phyloP scores from a whole-genome alignment of 2,888 invertebrate species.

The Embidobia sp. region DNA sequence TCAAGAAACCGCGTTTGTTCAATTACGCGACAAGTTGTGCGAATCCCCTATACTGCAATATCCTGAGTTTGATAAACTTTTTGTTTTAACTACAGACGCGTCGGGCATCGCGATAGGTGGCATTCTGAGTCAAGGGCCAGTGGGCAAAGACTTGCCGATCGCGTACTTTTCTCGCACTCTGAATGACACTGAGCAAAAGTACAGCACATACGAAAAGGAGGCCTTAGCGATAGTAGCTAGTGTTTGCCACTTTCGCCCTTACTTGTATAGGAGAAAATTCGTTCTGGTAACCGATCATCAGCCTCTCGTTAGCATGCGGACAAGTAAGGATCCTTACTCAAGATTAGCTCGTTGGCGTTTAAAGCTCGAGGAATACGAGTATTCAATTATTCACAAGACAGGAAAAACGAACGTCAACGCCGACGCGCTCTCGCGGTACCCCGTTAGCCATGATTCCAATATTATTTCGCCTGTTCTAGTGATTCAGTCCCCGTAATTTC shows the following conservation, averaged over 20 bases:
- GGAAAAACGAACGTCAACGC: background rate
- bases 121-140: slow-evolving; percentile 44
- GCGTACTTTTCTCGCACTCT: slow-evolving; percentile 38
- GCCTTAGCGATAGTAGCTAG: slow-evolving; percentile 34
- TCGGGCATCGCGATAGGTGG: slow-evolving; percentile 36
- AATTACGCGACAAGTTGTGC: no score
- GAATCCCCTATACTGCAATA: no score
- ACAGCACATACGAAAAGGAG: slow-evolving; percentile 56
- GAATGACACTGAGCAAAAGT: slow-evolving; percentile 37
- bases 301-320: slow-evolving; percentile 39
- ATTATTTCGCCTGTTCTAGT: no score
- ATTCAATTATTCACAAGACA: background rate
- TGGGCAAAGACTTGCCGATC: slow-evolving; percentile 44
- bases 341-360: background rate
- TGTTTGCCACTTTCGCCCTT: slow-evolving; percentile 40
- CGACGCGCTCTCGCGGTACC: no score
- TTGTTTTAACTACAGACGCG: slow-evolving; percentile 47
- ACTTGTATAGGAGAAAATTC: slow-evolving; percentile 44
- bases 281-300: slow-evolving; percentile 53
- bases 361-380: slow-evolving; percentile 45
- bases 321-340: slow-evolving; percentile 4
- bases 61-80: slow-evolving; percentile 36
- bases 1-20: no score
- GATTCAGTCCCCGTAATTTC: no score
- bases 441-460: no score